Evolutionary conservation across 30 jellyfish, hydroid and myxozoan species (phyloP).

Genomic region (Pseudorhiza aurosa): DNA sequence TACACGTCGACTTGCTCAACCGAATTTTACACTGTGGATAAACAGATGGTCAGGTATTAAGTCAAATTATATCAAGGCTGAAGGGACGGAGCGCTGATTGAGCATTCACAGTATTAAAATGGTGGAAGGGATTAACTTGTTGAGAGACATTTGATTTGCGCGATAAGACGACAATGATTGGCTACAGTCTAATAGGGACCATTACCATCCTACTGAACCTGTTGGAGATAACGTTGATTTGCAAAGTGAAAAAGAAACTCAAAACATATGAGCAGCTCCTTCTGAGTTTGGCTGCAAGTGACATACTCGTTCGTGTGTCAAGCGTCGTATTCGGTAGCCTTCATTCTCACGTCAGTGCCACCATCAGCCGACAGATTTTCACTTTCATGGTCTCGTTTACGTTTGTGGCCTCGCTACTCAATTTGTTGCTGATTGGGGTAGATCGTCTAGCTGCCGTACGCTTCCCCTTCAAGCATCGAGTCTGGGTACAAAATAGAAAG

Average conservation of each 20-base stretch:
- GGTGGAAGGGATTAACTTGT: too few relatives aligned
- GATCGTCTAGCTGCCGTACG: slow-evolving; percentile 59
- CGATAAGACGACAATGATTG: neutral
- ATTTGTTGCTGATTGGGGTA: slow-evolving; percentile 41
- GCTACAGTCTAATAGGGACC: slow-evolving; percentile 29
- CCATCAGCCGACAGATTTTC: slow-evolving; percentile 25
- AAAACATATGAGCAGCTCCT: slow-evolving; percentile 60
- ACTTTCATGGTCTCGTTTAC: slow-evolving; percentile 54
- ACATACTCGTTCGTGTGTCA: slow-evolving; percentile 48
- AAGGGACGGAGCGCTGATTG: too few relatives aligned
- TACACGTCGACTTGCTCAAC: too few relatives aligned
- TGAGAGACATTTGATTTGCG: neutral
- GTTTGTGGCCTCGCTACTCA: slow-evolving; percentile 43
- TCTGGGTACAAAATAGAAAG: slow-evolving; percentile 26
- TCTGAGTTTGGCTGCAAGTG: slow-evolving; percentile 53
- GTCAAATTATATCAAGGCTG: too few relatives aligned
- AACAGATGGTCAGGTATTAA: too few relatives aligned
- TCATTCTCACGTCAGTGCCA: neutral
- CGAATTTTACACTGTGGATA: too few relatives aligned
- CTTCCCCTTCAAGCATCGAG: slow-evolving; percentile 41
- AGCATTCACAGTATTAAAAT: too few relatives aligned
- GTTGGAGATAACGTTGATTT: slow-evolving; percentile 17
- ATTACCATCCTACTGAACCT: slow-evolving; percentile 5
- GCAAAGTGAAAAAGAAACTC: slow-evolving; percentile 7
- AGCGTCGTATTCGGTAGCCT: slow-evolving; percentile 35